Evolutionary conservation across 2,888 invertebrate genomes (phyloP), one percentile per base, ranked within the genome.

Genomic region (Thymelicus acteon): DNA sequence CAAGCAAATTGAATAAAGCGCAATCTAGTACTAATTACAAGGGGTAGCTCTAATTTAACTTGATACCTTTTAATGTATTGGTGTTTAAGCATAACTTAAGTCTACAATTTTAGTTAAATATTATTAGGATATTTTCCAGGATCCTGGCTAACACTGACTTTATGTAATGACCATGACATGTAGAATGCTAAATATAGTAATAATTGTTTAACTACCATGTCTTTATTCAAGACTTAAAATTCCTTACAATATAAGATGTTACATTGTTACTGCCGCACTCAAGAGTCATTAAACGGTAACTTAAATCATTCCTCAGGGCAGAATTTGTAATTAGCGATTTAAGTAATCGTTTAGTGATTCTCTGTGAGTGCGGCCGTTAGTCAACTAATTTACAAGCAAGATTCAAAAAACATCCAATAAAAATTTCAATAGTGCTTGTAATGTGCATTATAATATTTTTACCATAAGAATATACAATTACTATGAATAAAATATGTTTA

Each of bases 361-460:
- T 31, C 1, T 19, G 19, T 19, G 31, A 31, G 31, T 31, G 31
- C 3, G 31, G 31, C 31, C 31, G 3, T 31, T 19, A 19, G 19
- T 8, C 15, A 54, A 54, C 54, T 24, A 24, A 54, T 24, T 54
- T n/a, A 10, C 24, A 54, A 54, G 54, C 24, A 54, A 24, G 54
- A 24, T 54, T 54, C 24, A 4, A 54, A 52, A 24, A 54, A 24
- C 8, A 54, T 12, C 24, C 54, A 54, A 54, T 54, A 8, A 24
- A 24, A 40, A 52, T 44, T 49, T 40, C 40, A 44, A 60, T 49
- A 31, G 67, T 67, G 67, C 67, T 60, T 52, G 44, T 24, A 60
- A 49, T 57, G 67, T 67, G 67, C 67, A 44, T 54, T 52, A 24
- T 54, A 54, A 24, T 54, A 54, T 19, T 19, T 19, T 19, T 54